Percentiles rank a stretch among this genome's conserved stretches.
Evolutionary conservation across 92 coral and sea anemone genomes (phyloP).

Genomic region (Virgularia gustaviana): DNA sequence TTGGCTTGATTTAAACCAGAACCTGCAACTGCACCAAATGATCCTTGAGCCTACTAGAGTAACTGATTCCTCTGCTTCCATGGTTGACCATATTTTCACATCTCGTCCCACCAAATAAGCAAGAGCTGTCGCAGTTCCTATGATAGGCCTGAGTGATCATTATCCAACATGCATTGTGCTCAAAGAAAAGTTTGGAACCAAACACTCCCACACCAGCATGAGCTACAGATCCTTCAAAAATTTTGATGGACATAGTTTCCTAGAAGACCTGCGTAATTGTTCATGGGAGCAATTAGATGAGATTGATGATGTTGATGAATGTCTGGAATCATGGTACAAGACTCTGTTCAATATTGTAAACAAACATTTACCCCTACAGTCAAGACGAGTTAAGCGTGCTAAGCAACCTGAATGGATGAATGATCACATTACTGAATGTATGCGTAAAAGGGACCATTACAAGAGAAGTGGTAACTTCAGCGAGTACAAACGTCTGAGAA

Average conservation of each 20-base stretch:
- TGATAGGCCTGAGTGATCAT: constrained; percentile 43
- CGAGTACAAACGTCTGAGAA: constrained; percentile 9
- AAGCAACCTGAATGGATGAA: constrained; percentile 48
- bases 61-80: constrained; percentile 9
- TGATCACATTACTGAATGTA: constrained; percentile 27
- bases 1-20: constrained; percentile 32
- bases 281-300: constrained; percentile 17
- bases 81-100: constrained; percentile 42
- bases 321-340: constrained; percentile 30
- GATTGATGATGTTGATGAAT: constrained; percentile 23
- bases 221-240: constrained; percentile 30
- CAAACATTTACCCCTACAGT: constrained; percentile 6
- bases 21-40: constrained; percentile 27
- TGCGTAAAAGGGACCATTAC: constrained; percentile 11
- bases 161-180: constrained; percentile 36
- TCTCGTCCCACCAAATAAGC: constrained; percentile 22
- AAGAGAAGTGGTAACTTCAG: constrained; percentile 3
- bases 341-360: constrained; percentile 13
- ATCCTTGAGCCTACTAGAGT: constrained; percentile 40
- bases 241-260: constrained; percentile 15
- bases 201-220: constrained; percentile 36
- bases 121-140: constrained; percentile 28
- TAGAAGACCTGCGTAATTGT: constrained; percentile 12
- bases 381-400: constrained; percentile 1
- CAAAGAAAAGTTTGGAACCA: constrained; percentile 33